These are phyloP conservation scores for Cecropterus lyciades DNA, from an alignment of 1,140 invertebrate species.

Conservation along the genomic window DNA sequence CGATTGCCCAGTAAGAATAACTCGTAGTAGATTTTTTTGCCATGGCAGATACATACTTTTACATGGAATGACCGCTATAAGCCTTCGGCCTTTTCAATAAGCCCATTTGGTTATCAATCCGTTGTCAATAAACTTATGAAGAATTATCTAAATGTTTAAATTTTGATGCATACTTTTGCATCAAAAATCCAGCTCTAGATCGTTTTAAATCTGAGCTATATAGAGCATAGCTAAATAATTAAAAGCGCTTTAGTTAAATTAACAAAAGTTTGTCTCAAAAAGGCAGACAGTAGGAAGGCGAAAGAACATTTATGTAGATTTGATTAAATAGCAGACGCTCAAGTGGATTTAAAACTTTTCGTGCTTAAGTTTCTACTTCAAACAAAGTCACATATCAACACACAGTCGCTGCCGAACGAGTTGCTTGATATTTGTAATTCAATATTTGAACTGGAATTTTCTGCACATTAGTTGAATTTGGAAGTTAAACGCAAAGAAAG, in stretches of 20 bases:
- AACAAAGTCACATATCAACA: conserved; percentile 36
- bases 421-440: conserved; percentile 31
- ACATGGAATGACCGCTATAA: too few species aligned
- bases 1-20: too few species aligned
- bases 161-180: too few species aligned
- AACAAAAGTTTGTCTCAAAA: conserved; percentile 23
- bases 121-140: too few species aligned
- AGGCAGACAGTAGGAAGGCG: conserved; percentile 26
- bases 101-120: too few species aligned
- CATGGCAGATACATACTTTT: too few species aligned
- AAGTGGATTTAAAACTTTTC: conserved; percentile 35
- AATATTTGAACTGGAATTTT: conserved; percentile 24
- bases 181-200: too few species aligned
- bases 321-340: conserved; percentile 32
- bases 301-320: conserved; percentile 33
- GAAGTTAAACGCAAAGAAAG: conserved; percentile 2
- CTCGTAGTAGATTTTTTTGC: too few species aligned
- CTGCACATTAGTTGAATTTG: conserved; percentile 13
- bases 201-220: background rate
- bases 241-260: conserved; percentile 32
- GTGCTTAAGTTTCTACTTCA: conserved; percentile 21
- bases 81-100: too few species aligned
- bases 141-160: too few species aligned
- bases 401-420: conserved; percentile 15
- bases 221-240: conserved; percentile 8